Evolutionary conservation across 2,113 vertebrate genomes (phyloP).

Genomic region (Ifrita kowaldi): DNA sequence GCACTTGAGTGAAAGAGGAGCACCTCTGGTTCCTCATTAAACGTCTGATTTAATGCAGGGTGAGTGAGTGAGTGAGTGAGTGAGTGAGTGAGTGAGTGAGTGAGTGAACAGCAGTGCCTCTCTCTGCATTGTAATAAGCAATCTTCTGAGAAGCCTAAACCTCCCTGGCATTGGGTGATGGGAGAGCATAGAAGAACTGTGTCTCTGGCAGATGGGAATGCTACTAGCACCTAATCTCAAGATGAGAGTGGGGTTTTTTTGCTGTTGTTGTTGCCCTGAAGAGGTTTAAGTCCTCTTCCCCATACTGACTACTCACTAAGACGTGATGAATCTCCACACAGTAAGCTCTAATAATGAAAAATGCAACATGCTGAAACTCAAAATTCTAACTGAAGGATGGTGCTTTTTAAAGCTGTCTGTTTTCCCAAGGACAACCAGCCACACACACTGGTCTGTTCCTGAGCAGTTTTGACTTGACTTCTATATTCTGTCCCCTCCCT

Average conservation of each 20-base stretch:
- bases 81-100: background rate
- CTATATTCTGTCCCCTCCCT: background rate
- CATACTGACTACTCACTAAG: background rate
- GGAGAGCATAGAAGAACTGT: rapidly evolving
- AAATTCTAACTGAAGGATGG: background rate
- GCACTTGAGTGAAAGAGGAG: background rate
- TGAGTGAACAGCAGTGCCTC: background rate
- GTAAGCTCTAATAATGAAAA: background rate
- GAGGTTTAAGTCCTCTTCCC: background rate
- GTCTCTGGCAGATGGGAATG: background rate
- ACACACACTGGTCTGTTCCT: background rate
- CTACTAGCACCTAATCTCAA: background rate
- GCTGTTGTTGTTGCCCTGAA: background rate
- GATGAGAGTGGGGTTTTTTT: background rate
- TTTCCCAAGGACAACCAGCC: background rate
- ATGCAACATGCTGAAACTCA: background rate
- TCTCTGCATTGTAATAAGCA: background rate
- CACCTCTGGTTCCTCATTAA: background rate
- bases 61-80: background rate
- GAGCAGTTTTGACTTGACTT: background rate
- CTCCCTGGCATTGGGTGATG: rapidly evolving
- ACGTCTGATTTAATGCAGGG: background rate
- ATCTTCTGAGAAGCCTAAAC: background rate
- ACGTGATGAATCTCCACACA: background rate
- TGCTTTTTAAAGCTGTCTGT: background rate